Evolutionary conservation across 2,888 invertebrate species (phyloP).

Genomic region (Ptilodon capucinus): DNA sequence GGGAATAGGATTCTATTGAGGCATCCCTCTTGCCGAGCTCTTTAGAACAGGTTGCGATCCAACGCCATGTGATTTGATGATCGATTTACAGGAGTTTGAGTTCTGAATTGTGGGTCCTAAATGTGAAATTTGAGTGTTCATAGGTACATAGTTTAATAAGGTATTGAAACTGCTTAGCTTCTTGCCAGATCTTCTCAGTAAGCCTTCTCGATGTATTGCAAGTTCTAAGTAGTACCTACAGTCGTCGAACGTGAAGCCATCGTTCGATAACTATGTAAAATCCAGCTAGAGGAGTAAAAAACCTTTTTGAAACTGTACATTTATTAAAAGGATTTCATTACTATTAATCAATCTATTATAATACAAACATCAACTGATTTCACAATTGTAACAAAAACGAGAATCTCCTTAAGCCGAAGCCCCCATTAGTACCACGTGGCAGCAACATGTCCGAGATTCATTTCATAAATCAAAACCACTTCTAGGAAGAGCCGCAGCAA

Average conservation of each 20-base stretch:
- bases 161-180: too few species aligned
- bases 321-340: too few species aligned
- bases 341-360: neutral
- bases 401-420: slow-evolving; percentile 15
- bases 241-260: too few species aligned
- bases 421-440: slow-evolving; percentile 38
- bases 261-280: too few species aligned
- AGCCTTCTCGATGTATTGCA: too few species aligned
- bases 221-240: too few species aligned
- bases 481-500: slow-evolving; percentile 49
- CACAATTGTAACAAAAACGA: slow-evolving; percentile 1
- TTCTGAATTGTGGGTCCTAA: too few species aligned
- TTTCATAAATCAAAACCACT: slow-evolving; percentile 50
- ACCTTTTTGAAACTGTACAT: too few species aligned
- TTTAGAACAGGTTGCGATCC: neutral
- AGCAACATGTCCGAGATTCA: slow-evolving; percentile 40
- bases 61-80: neutral
- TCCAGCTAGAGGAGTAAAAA: too few species aligned
- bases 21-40: neutral
- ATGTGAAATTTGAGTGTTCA: too few species aligned
- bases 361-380: neutral
- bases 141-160: too few species aligned
- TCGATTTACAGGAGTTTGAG: neutral
- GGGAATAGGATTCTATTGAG: neutral
- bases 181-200: too few species aligned